Evolutionary conservation across 2,888 invertebrate genomes (phyloP).

Genomic region (Gymnoscelis rufifasciata): DNA sequence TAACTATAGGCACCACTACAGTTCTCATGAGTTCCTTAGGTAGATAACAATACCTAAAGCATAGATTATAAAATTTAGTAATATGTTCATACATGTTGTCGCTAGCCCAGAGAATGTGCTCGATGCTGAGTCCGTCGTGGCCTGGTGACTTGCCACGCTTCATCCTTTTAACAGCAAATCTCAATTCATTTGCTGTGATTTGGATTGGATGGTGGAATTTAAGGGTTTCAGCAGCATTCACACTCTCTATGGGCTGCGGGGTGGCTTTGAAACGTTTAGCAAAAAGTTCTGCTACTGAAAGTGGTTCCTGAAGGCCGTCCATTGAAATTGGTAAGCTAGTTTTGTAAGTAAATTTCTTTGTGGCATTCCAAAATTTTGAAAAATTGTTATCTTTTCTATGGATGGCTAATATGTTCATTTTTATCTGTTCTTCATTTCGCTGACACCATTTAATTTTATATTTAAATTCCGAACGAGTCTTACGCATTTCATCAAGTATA

Average conservation of each 20-base stretch:
- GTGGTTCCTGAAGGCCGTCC: conserved; percentile 1
- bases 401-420: too few relatives aligned
- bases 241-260: conserved; percentile 1
- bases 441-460: conserved; percentile 13
- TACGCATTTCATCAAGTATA: not conserved
- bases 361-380: conserved; percentile 5
- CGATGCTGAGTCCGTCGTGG: conserved; percentile 9
- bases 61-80: not conserved
- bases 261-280: not conserved
- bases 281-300: conserved; percentile 2
- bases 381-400: not conserved
- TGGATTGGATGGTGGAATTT: not conserved
- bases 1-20: conserved; percentile 2
- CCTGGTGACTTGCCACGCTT: conserved; percentile 11
- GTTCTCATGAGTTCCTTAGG: conserved; percentile 3
- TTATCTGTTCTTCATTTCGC: conserved; percentile 18
- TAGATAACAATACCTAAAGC: conserved; percentile 1
- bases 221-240: not conserved
- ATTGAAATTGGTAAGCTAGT: conserved; percentile 3
- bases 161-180: conserved; percentile 1
- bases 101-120: conserved; percentile 5
- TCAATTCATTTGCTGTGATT: not conserved
- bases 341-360: conserved; percentile 10
- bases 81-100: not conserved
- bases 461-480: not conserved